These are phyloP conservation scores for Acrobasis repandana DNA, from an alignment of 2,888 invertebrate species.

Conservation along the genomic window DNA sequence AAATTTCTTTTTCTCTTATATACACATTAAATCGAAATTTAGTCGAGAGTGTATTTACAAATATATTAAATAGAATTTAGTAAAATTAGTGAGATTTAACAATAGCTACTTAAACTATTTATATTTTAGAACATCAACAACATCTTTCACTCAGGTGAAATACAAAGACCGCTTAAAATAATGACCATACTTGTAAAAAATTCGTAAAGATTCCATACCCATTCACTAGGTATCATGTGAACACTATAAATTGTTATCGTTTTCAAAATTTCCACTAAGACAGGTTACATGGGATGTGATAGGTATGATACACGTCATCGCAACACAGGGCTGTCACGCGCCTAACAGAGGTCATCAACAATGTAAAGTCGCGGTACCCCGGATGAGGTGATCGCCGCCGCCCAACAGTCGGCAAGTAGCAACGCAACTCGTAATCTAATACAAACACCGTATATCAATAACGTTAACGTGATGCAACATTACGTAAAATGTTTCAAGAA, in stretches of 20 bases:
- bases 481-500: slow-evolving; percentile 75
- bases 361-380: slow-evolving; percentile 41
- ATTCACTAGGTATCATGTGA: slow-evolving; percentile 55
- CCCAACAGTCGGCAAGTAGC: slow-evolving; percentile 47
- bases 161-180: slow-evolving; percentile 64
- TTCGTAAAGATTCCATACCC: slow-evolving; percentile 64
- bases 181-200: slow-evolving; percentile 63
- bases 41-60: slow-evolving; percentile 83
- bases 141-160: slow-evolving; percentile 77
- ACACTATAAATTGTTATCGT: slow-evolving; percentile 56
- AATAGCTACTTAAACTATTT: slow-evolving; percentile 75
- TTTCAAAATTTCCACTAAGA: slow-evolving; percentile 43
- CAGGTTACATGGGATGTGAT: slow-evolving; percentile 47
- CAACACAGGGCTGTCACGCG: slow-evolving; percentile 45
- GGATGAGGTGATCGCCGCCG: slow-evolving; percentile 29
- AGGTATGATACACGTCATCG: slow-evolving; percentile 41
- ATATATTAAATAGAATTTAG: slow-evolving; percentile 84
- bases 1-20: slow-evolving; percentile 77
- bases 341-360: slow-evolving; percentile 50
- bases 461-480: slow-evolving; percentile 77
- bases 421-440: slow-evolving; percentile 60
- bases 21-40: slow-evolving; percentile 82
- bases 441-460: slow-evolving; percentile 71
- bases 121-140: slow-evolving; percentile 80
- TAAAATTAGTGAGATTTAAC: slow-evolving; percentile 83